Conservation (phyloP, 2,888 invertebrate genomes). For the Augiades crinisus region DNA sequence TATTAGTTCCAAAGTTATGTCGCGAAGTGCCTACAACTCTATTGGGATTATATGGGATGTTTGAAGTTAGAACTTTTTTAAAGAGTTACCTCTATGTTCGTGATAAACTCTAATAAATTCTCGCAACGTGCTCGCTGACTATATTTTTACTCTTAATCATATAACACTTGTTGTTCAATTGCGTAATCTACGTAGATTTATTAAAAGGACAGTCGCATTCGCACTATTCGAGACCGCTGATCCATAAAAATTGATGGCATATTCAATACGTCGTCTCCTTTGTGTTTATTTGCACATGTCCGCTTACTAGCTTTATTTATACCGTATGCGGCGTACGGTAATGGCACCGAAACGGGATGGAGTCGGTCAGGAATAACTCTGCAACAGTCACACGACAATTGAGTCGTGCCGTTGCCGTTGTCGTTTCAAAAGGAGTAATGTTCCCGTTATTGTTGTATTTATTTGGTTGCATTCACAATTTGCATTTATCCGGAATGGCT, state of each 20-base stretch:
- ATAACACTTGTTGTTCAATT: not conserved
- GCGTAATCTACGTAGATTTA: not conserved
- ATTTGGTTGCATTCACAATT: slow-evolving; percentile 26
- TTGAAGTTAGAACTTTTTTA: not conserved
- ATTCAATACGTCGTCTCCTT: slow-evolving; percentile 23
- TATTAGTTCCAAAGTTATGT: too few relatives aligned
- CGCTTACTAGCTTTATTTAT: slow-evolving; percentile 40
- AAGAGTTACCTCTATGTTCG: not conserved
- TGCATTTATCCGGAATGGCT: slow-evolving; percentile 29
- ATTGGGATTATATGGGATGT: not conserved
- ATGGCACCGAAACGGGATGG: slow-evolving; percentile 47
- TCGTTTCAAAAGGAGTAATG: slow-evolving; percentile 33
- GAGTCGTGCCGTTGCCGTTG: slow-evolving; percentile 45
- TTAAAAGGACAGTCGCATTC: not conserved
- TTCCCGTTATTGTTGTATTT: slow-evolving; percentile 29
- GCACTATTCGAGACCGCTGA: slow-evolving; percentile 8
- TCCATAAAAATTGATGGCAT: slow-evolving; percentile 22
- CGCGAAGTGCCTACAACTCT: not conserved
- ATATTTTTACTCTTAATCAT: not conserved
- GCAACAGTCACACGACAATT: slow-evolving; percentile 50
- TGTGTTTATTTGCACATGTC: slow-evolving; percentile 27
- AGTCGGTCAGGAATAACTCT: slow-evolving; percentile 48
- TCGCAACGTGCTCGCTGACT: not conserved
- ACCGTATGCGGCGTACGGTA: slow-evolving; percentile 40
- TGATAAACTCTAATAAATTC: not conserved